phyloP scores from a whole-genome alignment of 2,113 vertebrate genomes.

The Hippocampus comes region DNA sequence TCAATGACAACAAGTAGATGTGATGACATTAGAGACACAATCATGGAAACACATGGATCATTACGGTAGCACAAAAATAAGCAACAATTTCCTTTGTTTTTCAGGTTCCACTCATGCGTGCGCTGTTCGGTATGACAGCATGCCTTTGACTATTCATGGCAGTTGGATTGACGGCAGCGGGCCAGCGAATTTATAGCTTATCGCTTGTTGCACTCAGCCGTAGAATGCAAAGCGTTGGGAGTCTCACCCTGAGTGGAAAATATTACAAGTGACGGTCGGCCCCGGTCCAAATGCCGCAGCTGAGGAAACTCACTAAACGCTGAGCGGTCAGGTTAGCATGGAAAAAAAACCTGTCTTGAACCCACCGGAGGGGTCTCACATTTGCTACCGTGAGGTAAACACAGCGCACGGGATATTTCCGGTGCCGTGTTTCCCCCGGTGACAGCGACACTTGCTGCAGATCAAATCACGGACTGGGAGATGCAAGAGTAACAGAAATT shows the following conservation, averaged over 20 bases:
- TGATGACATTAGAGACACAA: slow-evolving; percentile 11
- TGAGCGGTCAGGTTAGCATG: slow-evolving; percentile 42
- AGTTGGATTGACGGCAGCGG: slow-evolving; percentile 49
- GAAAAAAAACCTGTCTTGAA: slow-evolving; percentile 47
- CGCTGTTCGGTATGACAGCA: slow-evolving; percentile 24
- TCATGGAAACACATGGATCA: not conserved
- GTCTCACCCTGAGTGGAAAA: slow-evolving; percentile 58
- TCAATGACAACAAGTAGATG: not conserved
- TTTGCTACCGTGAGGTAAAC: slow-evolving; percentile 42
- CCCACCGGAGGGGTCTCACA: slow-evolving; percentile 7
- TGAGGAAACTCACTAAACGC: slow-evolving; percentile 52
- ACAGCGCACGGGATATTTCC: slow-evolving; percentile 33
- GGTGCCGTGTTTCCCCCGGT: slow-evolving; percentile 37
- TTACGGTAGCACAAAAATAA: slow-evolving; percentile 5
- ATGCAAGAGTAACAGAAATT: slow-evolving; percentile 27
- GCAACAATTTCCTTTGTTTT: slow-evolving; percentile 14
- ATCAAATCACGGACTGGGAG: slow-evolving; percentile 26
- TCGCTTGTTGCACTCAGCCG: slow-evolving; percentile 50
- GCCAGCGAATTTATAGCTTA: slow-evolving; percentile 69
- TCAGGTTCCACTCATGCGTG: slow-evolving; percentile 17
- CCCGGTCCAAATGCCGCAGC: slow-evolving; percentile 53
- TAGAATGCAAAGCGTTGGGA: slow-evolving; percentile 41
- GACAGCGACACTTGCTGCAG: slow-evolving; percentile 32
- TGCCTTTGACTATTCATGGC: slow-evolving; percentile 51
- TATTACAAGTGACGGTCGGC: slow-evolving; percentile 46